phyloP scores from a whole-genome alignment of 2,888 invertebrate species.

The Ganaspis brasiliensis region DNA sequence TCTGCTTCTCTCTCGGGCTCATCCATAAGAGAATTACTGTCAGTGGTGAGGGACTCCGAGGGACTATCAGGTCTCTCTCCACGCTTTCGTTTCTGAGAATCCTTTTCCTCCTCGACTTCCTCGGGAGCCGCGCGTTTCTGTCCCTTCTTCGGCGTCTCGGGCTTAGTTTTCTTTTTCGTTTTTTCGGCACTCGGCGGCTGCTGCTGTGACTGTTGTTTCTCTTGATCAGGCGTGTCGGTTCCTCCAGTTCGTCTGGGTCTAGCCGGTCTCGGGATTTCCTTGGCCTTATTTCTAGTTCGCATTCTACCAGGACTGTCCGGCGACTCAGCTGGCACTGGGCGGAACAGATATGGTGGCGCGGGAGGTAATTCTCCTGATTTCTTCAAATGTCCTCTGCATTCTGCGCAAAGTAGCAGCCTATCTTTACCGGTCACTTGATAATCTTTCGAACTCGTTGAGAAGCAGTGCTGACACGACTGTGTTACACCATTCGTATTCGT shows the following conservation, averaged over 20 bases:
- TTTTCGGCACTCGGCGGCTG: constrained; percentile 81
- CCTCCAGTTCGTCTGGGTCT: constrained; percentile 84
- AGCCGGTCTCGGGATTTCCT: constrained; percentile 83
- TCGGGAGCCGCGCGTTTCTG: constrained; percentile 84
- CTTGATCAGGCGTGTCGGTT: constrained; percentile 83
- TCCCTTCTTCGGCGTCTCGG: constrained; percentile 81
- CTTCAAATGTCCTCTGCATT: constrained; percentile 89
- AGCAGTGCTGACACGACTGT: constrained; percentile 87
- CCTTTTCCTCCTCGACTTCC: constrained; percentile 83
- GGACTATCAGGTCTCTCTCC: constrained; percentile 88
- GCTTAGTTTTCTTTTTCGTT: constrained; percentile 77
- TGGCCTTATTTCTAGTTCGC: constrained; percentile 91
- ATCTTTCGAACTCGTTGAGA: constrained; percentile 83
- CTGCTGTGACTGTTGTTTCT: constrained; percentile 73
- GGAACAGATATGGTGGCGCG: constrained; percentile 82
- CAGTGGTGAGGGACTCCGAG: constrained; percentile 91
- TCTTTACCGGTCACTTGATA: constrained; percentile 86
- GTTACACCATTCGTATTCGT: constrained; percentile 81
- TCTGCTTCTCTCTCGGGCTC: constrained; percentile 81
- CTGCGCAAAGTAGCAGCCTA: constrained; percentile 86
- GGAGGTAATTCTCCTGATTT: constrained; percentile 89
- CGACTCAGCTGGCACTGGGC: constrained; percentile 83
- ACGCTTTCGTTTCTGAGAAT: constrained; percentile 84
- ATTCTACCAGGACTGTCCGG: constrained; percentile 94
- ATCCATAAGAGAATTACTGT: constrained; percentile 91